These are phyloP conservation scores for Caenorhabditis latens DNA, from an alignment of 1,140 invertebrate species.

Conservation along the genomic window DNA sequence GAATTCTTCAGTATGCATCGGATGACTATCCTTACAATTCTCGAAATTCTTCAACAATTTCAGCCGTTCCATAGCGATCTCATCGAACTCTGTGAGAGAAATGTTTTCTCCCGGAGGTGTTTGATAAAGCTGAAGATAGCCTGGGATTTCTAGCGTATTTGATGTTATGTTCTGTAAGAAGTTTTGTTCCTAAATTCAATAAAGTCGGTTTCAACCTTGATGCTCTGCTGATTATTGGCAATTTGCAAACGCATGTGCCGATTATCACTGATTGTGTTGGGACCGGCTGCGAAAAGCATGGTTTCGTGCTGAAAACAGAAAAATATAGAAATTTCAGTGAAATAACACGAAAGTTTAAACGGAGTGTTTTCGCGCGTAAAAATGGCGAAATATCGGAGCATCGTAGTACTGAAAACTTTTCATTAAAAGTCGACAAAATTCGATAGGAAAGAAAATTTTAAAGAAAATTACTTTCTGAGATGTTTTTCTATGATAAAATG, in stretches of 20 bases:
- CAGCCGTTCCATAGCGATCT: constrained; percentile 86
- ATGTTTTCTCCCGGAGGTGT: constrained; percentile 85
- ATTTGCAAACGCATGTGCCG: background rate
- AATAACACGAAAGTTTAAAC: background rate
- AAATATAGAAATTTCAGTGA: too few species aligned
- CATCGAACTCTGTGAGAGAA: constrained; percentile 88
- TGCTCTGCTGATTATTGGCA: background rate
- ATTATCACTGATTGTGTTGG: background rate
- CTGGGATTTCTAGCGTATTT: background rate
- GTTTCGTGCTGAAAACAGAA: background rate
- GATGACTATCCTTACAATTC: constrained; percentile 82
- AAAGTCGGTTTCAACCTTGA: background rate
- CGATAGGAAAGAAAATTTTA: too few species aligned
- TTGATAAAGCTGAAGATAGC: constrained; percentile 82
- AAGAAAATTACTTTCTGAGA: too few species aligned
- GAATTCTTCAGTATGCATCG: constrained; percentile 84
- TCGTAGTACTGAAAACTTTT: background rate
- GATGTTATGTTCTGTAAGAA: background rate
- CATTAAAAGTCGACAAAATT: background rate
- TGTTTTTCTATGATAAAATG: too few species aligned
- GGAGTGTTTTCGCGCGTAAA: constrained; percentile 3
- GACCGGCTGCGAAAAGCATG: background rate
- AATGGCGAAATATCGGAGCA: background rate
- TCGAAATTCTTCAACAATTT: constrained; percentile 86
- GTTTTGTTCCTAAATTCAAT: background rate